phyloP scores from a whole-genome alignment of 2,888 invertebrate genomes.

The Halictus quadricinctus region DNA sequence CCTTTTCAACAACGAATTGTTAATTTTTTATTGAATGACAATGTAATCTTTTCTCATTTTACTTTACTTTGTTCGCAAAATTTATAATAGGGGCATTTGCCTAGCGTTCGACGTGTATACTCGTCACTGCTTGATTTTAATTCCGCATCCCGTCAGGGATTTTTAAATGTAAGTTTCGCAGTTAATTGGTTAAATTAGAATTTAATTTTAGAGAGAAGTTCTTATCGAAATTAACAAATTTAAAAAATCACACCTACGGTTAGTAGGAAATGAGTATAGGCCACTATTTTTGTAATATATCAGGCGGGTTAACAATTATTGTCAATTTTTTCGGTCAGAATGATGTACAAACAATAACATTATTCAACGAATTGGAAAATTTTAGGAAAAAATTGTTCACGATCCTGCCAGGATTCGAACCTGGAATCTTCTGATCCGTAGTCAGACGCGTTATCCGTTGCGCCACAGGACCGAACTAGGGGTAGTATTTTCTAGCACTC shows the following conservation, averaged over 20 bases:
- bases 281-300: neutral
- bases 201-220: no score
- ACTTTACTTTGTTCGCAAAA: no score
- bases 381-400: constrained; percentile 49
- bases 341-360: no score
- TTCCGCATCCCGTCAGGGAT: no score
- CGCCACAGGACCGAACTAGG: constrained; percentile 74
- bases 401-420: constrained; percentile 79
- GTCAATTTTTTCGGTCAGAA: neutral
- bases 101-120: no score
- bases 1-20: no score
- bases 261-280: neutral
- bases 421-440: constrained; percentile 78
- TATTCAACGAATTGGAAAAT: neutral
- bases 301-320: neutral
- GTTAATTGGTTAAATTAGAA: no score
- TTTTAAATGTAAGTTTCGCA: no score
- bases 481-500: accelerated
- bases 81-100: no score
- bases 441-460: constrained; percentile 77
- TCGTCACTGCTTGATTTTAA: no score
- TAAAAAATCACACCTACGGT: neutral
- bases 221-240: neutral
- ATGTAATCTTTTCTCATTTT: no score
- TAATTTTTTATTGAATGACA: no score